Evolutionary conservation across 2,797 vertebrate genomes (phyloP), one percentile per base, ranked within the genome.

Genomic region (Coilia nasus): DNA sequence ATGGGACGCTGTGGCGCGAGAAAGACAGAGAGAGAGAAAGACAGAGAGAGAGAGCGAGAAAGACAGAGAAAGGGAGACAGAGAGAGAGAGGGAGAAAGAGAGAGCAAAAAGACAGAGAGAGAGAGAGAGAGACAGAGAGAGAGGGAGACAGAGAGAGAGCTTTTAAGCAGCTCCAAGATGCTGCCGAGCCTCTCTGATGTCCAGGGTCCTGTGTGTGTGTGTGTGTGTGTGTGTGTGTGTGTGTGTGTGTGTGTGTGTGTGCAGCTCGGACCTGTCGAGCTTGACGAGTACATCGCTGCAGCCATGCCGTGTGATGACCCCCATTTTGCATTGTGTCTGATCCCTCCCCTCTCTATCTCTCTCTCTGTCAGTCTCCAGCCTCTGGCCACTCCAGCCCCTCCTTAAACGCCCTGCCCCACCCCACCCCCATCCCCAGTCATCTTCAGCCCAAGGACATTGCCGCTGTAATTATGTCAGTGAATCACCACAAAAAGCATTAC

Each of bases 381-480:
- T 54, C 50, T 54, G 50, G 50, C 14, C 50, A 54, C 50, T 54
- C 50, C 50, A 9, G 7, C 14, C 50, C 14, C 35, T 44, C 35
- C 41, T 44, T 11, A 41, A 78, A 78, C 31, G 7, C 50, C 50
- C 35, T 1, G 5, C 35, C 17, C 71, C 71, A 14, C 50, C 50
- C 35, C 5, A 6, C 17, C 17, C 71, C 71, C 35, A 54, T 10
- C 35, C 35, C 19, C 15, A 6, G 6, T 44, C 35, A 44, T 21
- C 71, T 15, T 44, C 71, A 44, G 41, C 15, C 71, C 71, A 78
- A 78, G 71, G 71, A 78, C 71, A 78, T 17, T 6, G 35, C 67
- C 41, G 71, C 6, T 78, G 71, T 78, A 78, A 78, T 78, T 78
- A 78, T 78, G 71, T 78, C 71, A 78, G 71, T 78, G 71, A 78